Base-by-base conservation (phyloP, 1,140 invertebrate genomes). In the Drosophila nigromelanica region DNA sequence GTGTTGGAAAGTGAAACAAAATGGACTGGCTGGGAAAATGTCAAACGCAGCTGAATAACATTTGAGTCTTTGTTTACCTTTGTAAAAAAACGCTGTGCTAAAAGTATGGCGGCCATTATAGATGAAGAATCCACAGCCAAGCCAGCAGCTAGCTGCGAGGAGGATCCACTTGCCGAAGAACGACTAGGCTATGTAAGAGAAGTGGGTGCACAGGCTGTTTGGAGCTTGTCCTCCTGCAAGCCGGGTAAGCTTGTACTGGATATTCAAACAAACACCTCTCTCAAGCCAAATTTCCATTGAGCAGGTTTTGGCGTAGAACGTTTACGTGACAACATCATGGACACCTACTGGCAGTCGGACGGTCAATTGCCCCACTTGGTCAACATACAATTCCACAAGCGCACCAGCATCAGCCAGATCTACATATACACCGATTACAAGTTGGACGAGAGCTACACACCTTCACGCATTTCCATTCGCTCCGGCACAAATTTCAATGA, bases 301-400 rank as follows among this genome's bases (percentile, higher is more conserved):
- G 82, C 76, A 97, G 98, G 98, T 50, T 99, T 99, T 94, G 99
- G 99, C 24, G 98, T 99, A 11, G 98, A 99, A 90, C 98, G 99
- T 91, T 92, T 99, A 18, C 92, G 98, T 73, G 98, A 99, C 92
- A 97, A 98, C 92, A 96, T 97, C 56, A 95, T 97, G 83, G 98
- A 99, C 76, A 99, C 98, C 1, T 99, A 99, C 92, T 99, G 99
- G 99, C 99, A 99, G 91, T 99, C 98, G 0, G 99, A 99, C 93
- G 99, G 99, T 0, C 98, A 99, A 80, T 94, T 99, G 66, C 99
- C 99, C 5, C 99, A 99, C 93, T 93, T 99, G 71, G 97, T 99
- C 0, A 99, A 99, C 90, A 98, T 99, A 74, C 98, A 99, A 89
- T 99, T 99, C 92, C 95, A 97, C 76, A 94, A 96, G 78, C 99